Evolutionary conservation across 2,113 vertebrate genomes (phyloP).

Genomic region (Scomber colias): DNA sequence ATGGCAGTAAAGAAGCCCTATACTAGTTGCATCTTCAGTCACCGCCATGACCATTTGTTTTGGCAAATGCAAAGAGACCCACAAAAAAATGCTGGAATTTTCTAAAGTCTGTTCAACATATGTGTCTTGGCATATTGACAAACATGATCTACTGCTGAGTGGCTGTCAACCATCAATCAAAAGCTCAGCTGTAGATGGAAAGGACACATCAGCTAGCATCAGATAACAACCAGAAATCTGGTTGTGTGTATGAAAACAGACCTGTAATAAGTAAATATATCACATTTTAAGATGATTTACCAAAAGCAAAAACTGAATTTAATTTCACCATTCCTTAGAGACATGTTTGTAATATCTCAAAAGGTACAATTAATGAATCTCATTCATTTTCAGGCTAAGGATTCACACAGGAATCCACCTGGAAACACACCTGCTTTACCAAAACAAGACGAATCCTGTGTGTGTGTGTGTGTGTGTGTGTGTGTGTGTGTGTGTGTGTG

Average conservation of each 20-base stretch:
- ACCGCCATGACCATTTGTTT: no score
- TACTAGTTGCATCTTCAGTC: no score
- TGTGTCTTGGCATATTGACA: not conserved
- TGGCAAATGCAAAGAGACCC: no score
- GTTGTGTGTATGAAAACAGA: not conserved
- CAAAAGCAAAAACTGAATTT: not conserved
- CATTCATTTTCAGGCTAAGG: not conserved
- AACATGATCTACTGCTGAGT: not conserved
- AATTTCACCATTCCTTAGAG: not conserved
- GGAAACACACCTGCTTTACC: not conserved
- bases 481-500: no score
- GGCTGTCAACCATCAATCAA: not conserved
- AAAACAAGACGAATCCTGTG: not conserved
- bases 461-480: not conserved
- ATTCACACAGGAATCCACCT: constrained; percentile 6
- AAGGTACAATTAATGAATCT: not conserved
- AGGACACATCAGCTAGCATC: not conserved
- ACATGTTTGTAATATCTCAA: not conserved
- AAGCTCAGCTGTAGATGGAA: not conserved
- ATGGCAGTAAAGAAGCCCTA: no score
- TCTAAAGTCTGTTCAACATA: not conserved
- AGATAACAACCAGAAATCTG: not conserved
- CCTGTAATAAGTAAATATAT: not conserved
- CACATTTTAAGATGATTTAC: no score
- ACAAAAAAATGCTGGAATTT: no score